A percentile compares a stretch with the other conserved stretches of the same genome.
Conservation (phyloP, 2,888 invertebrate genomes). For the Polydrusus tereticollis region DNA sequence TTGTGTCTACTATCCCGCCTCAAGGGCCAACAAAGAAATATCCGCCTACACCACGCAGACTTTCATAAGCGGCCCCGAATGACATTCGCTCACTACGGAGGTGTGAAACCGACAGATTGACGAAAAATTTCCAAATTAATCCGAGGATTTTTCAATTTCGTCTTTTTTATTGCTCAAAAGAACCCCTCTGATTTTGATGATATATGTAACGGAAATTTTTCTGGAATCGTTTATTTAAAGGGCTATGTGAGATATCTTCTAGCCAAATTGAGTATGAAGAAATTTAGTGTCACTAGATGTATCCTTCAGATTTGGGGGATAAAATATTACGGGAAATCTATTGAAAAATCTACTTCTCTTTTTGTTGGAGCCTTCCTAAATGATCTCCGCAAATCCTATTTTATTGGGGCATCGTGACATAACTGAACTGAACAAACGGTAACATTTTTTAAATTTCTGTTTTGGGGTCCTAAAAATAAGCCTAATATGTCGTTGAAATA, state of each 20-base stretch:
- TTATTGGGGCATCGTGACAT: too few species aligned
- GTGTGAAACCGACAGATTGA: conserved; percentile 37
- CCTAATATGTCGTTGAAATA: too few species aligned
- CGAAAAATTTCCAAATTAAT: conserved; percentile 3
- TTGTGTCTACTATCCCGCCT: conserved; percentile 71
- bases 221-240: not conserved
- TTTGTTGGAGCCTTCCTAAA: too few species aligned
- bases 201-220: not conserved
- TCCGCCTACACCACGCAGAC: conserved; percentile 62
- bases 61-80: conserved; percentile 54
- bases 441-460: too few species aligned
- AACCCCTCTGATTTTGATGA: not conserved
- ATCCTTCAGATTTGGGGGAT: not conserved
- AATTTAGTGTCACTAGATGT: not conserved
- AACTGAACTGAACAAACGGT: too few species aligned
- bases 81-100: conserved; percentile 47
- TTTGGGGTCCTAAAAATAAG: too few species aligned
- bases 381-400: too few species aligned
- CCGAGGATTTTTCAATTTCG: conserved; percentile 8
- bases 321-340: too few species aligned
- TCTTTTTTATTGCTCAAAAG: conserved; percentile 1
- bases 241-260: not conserved
- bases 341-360: too few species aligned
- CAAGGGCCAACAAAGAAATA: conserved; percentile 61
- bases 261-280: not conserved